Evolutionary conservation across 2,797 vertebrate species (phyloP), one percentile per base, ranked within the genome.

Genomic region (Alfaro cultratus): DNA sequence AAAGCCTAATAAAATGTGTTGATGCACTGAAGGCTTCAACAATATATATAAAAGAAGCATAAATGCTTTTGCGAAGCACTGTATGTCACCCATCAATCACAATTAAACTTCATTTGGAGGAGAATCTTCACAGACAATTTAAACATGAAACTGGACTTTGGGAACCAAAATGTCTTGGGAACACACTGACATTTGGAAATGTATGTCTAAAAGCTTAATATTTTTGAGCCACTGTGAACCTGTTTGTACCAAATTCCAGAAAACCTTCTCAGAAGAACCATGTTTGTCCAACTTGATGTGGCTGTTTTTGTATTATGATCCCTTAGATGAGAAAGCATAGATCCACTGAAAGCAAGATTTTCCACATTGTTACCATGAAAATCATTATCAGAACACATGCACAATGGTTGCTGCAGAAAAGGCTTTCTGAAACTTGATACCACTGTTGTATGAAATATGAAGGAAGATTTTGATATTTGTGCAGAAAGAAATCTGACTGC

Each of bases 401-500:
- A 31, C 85, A 39, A 77, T 83, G 76, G 80, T 72, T 43, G 84
- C 73, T 81, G n/a, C 29, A 51, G 73, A 62, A 49, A 70, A 51
- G 74, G 88, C 88, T 94, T 90, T 93, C 77, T 90, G 92, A 88
- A 93, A 94, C 91, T 75, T 92, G 92, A 92, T 85, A 82, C 74
- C 41, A 77, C 71, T 43, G 76, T 80, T 80, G 78, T 79, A 85
- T 91, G 86, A 85, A 46, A 87, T 79, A 80, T 85, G 80, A 81
- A 87, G 64, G 47, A 81, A 39, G 73, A 68, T 83, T 84, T 64
- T 53, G 49, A 76, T 70, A 47, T 78, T 29, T 76, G 67, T 76
- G 67, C 36, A 75, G 18, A 68, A 75, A 57, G 76, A 79, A 6
- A 78, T 82, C 39, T 83, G 79, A 83, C 23, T 68, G 39, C 46